phyloP scores from a whole-genome alignment of 1,140 invertebrate species.

The Manduca sexta region DNA sequence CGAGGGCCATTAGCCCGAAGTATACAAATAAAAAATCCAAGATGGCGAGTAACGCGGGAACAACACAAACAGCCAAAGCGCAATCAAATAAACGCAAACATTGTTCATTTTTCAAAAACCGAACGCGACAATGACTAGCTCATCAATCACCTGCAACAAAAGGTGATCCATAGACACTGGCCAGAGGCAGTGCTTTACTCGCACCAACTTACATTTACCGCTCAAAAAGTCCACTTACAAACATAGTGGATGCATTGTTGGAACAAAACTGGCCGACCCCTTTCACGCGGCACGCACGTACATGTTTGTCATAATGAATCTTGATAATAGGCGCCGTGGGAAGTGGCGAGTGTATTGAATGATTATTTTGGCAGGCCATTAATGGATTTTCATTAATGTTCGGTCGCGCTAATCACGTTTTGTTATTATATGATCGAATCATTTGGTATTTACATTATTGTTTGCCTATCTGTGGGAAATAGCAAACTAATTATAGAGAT shows the following conservation, averaged over 20 bases:
- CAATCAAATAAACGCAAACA: conserved; percentile 46
- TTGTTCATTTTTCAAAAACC: conserved; percentile 48
- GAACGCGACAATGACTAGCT: conserved; percentile 44
- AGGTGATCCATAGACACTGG: conserved; percentile 35
- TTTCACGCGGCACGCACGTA: conserved; percentile 4
- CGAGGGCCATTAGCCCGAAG: no score
- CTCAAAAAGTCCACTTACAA: neutral
- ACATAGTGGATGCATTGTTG: neutral
- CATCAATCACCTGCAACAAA: conserved; percentile 56
- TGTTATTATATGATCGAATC: no score
- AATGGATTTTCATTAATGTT: conserved; percentile 34
- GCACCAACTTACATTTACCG: conserved; percentile 22
- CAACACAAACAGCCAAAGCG: conserved; percentile 38
- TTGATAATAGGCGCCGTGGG: conserved; percentile 42
- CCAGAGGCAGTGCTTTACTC: conserved; percentile 32
- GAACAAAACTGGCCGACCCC: conserved; percentile 2
- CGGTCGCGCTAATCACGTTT: conserved; percentile 13
- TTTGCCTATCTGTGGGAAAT: no score
- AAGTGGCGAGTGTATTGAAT: conserved; percentile 40
- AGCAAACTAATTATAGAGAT: no score
- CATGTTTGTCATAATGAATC: conserved; percentile 21
- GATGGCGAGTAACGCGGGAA: conserved; percentile 18
- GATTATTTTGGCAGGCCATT: conserved; percentile 27
- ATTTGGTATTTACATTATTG: no score
- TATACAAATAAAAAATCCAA: no score